These are phyloP conservation scores for Chloebia gouldiae DNA, from an alignment of 2,113 vertebrate species.

Conservation along the genomic window DNA sequence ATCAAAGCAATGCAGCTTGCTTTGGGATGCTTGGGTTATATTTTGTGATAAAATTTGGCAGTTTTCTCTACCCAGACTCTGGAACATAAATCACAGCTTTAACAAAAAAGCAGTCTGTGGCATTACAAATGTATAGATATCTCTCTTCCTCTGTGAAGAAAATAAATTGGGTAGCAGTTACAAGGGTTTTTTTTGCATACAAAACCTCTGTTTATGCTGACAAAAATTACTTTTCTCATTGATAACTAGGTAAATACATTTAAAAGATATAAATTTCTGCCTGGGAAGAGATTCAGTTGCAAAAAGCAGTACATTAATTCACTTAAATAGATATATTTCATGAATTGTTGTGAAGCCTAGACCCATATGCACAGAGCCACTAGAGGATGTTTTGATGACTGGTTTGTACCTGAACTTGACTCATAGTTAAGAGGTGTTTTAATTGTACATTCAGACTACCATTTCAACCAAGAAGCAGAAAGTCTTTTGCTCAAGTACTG, in stretches of 20 bases:
- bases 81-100: neutral
- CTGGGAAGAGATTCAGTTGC: neutral
- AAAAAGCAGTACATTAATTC: neutral
- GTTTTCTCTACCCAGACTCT: neutral
- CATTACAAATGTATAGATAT: neutral
- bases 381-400: neutral
- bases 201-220: constrained; percentile 8
- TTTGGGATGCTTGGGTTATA: neutral
- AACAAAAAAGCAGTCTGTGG: neutral
- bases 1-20: neutral
- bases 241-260: neutral
- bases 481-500: neutral
- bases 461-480: neutral
- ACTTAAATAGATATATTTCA: neutral
- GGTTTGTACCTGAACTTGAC: neutral
- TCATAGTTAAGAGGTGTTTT: neutral
- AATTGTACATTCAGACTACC: neutral
- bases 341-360: neutral
- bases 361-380: neutral
- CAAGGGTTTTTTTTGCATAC: neutral
- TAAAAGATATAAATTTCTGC: neutral
- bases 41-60: neutral
- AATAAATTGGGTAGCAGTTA: neutral
- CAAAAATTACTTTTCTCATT: neutral
- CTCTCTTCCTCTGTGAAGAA: neutral